phyloP scores from a whole-genome alignment of 2,888 invertebrate genomes.

The Trichogramma evanescens region DNA sequence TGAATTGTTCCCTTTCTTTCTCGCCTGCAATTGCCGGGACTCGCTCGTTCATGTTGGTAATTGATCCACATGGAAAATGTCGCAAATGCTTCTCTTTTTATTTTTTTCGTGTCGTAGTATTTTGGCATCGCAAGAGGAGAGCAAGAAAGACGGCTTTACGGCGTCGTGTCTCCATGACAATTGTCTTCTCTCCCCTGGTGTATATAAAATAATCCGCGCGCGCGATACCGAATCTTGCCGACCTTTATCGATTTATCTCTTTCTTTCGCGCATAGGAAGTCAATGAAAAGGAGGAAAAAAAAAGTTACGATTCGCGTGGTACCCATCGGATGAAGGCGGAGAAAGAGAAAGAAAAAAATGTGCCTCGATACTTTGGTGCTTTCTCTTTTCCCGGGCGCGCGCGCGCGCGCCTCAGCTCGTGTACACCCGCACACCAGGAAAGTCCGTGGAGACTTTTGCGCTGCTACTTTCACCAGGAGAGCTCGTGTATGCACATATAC shows the following conservation, averaged over 20 bases:
- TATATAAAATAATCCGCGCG: not conserved
- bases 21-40: too few relatives aligned
- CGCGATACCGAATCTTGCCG: not conserved
- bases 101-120: too few relatives aligned
- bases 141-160: too few relatives aligned
- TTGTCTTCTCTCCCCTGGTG: conserved; percentile 7
- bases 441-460: conserved; percentile 3
- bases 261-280: not conserved
- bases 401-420: not conserved
- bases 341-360: conserved; percentile 8
- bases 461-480: not conserved
- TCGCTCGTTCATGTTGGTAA: too few relatives aligned
- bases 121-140: too few relatives aligned
- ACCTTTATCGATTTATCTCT: conserved; percentile 7
- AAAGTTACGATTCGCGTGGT: too few relatives aligned
- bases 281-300: too few relatives aligned
- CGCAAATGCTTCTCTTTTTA: too few relatives aligned
- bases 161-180: conserved; percentile 14
- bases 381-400: conserved; percentile 17
- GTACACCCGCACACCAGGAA: conserved; percentile 9
- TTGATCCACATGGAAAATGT: too few relatives aligned
- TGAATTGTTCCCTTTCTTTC: too few relatives aligned
- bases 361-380: conserved; percentile 5
- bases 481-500: conserved; percentile 12
- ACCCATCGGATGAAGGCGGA: not conserved